These are phyloP conservation scores for Kryphioiulus occultus DNA, from an alignment of 2,888 invertebrate genomes.

Conservation along the genomic window DNA sequence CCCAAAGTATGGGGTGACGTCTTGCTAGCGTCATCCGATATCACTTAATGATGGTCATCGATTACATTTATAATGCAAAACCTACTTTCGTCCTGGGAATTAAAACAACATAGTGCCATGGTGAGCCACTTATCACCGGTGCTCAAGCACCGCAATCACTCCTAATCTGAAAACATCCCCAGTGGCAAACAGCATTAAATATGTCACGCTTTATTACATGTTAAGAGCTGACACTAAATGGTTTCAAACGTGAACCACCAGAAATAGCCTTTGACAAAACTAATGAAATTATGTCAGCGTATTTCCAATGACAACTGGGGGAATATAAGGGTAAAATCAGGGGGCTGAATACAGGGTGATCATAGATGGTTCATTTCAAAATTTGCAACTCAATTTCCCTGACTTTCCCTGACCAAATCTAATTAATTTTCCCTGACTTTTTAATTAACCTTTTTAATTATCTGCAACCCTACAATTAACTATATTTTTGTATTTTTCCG, in stretches of 20 bases:
- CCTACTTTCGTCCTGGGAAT: neutral
- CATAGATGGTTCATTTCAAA: no score
- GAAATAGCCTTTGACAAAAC: conserved; percentile 8
- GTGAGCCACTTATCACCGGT: neutral
- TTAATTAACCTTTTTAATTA: no score
- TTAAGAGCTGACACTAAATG: neutral
- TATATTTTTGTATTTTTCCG: no score
- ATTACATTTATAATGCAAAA: conserved; percentile 6
- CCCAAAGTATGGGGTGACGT: neutral
- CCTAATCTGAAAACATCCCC: neutral
- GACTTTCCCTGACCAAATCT: no score
- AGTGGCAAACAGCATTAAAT: neutral
- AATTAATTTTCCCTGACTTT: no score
- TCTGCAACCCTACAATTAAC: no score
- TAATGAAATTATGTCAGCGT: neutral
- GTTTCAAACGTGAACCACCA: neutral
- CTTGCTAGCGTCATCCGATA: neutral
- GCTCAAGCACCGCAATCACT: neutral
- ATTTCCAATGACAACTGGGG: neutral
- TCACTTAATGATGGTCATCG: conserved; percentile 11
- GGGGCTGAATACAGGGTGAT: neutral
- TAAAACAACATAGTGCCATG: neutral
- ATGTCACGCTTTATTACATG: conserved; percentile 25
- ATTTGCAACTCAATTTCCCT: no score
- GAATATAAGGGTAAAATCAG: neutral